A percentile compares a stretch with the other conserved stretches of the same genome.
Conservation (phyloP, 2,113 vertebrate genomes). For the Xyliphius kryptos region DNA sequence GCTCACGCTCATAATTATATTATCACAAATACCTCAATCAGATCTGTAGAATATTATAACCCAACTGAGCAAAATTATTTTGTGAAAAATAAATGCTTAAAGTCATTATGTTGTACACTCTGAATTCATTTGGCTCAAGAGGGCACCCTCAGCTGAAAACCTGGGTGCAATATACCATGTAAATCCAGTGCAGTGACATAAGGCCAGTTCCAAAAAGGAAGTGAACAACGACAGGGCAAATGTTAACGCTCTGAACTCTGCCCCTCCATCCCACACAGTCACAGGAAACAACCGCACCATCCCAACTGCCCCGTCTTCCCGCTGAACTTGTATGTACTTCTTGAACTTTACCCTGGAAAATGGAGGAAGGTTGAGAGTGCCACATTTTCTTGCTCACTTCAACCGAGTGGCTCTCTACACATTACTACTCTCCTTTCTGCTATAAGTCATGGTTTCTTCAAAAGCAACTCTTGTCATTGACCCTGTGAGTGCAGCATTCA, state of each 20-base stretch:
- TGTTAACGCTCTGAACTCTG: background rate
- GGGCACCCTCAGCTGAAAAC: constrained; percentile 9
- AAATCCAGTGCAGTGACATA: background rate
- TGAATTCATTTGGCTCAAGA: background rate
- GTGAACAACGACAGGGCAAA: background rate
- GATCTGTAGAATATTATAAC: too few relatives aligned
- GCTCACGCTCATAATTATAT: constrained; percentile 43
- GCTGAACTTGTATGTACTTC: background rate
- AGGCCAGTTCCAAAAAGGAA: constrained; percentile 1
- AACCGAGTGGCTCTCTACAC: background rate
- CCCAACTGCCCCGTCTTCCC: constrained; percentile 7
- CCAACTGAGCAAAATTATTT: too few relatives aligned
- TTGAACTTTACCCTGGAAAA: constrained; percentile 5
- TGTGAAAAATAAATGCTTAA: too few relatives aligned
- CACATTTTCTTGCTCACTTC: background rate
- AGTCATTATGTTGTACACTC: too few relatives aligned
- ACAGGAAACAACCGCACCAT: constrained; percentile 15
- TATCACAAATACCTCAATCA: background rate
- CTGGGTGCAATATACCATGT: background rate
- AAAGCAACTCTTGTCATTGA: constrained; percentile 6
- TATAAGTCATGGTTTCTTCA: background rate
- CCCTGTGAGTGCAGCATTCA: background rate
- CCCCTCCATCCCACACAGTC: constrained; percentile 15
- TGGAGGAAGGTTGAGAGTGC: constrained; percentile 4
- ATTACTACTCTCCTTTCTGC: background rate